phyloP scores from a whole-genome alignment of 1,140 invertebrate genomes.

The Solenopsis fugax region DNA sequence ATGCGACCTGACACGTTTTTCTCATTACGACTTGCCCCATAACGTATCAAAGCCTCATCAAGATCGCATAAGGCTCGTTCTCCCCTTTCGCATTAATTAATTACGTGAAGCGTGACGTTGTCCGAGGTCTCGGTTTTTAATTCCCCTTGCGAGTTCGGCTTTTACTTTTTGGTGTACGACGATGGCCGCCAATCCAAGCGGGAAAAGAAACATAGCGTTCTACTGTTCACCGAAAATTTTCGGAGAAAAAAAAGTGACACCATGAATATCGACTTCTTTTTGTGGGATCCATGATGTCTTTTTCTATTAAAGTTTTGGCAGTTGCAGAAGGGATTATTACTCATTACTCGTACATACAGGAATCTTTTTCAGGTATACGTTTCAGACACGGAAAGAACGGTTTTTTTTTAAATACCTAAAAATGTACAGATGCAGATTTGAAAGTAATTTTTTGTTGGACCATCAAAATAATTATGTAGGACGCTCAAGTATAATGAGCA shows the following conservation, averaged over 20 bases:
- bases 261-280: neutral
- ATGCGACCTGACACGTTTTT: conserved; percentile 60
- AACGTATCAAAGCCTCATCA: conserved; percentile 64
- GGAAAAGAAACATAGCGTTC: conserved; percentile 3
- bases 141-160: conserved; percentile 25
- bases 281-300: neutral
- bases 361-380: conserved; percentile 1
- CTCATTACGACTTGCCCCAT: conserved; percentile 59
- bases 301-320: neutral
- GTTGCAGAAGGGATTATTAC: conserved; percentile 16
- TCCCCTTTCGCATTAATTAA: conserved; percentile 54
- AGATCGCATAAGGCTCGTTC: conserved; percentile 51
- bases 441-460: no score
- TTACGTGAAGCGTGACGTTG: conserved; percentile 47
- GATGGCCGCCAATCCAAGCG: conserved; percentile 10
- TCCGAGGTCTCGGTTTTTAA: conserved; percentile 55
- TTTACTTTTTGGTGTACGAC: conserved; percentile 21
- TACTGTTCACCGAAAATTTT: neutral
- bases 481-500: no score
- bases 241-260: neutral
- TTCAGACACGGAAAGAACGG: no score
- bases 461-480: no score
- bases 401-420: no score
- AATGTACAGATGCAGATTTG: no score
- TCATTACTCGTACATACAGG: no score